A percentile compares a stretch with the other conserved stretches of the same genome.
phyloP scores from a whole-genome alignment of 2,797 vertebrate species.

The Toxotes lorentzi region DNA sequence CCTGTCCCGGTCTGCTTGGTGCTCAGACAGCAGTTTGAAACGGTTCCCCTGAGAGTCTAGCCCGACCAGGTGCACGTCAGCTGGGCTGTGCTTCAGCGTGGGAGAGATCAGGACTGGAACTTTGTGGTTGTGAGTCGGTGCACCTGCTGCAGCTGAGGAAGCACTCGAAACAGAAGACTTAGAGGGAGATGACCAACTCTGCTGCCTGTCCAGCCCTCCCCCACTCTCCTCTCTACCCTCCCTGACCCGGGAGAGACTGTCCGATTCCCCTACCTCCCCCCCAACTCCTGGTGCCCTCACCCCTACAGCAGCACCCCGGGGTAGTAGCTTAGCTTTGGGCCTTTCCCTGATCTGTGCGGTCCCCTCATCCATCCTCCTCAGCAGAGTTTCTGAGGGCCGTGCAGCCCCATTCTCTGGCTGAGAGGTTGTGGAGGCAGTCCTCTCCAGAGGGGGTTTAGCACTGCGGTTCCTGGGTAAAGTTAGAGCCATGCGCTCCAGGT shows the following conservation, averaged over 20 bases:
- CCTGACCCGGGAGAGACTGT: slow-evolving; percentile 83
- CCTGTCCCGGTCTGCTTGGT: slow-evolving; percentile 93
- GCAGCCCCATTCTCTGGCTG: slow-evolving; percentile 91
- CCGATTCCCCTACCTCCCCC: slow-evolving; percentile 80
- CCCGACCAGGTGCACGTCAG: slow-evolving; percentile 94
- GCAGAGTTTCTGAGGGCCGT: slow-evolving; percentile 84
- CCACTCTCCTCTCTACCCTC: slow-evolving; percentile 81
- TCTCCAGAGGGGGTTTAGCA: slow-evolving; percentile 94
- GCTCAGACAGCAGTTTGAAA: slow-evolving; percentile 97
- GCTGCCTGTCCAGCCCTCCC: slow-evolving; percentile 76
- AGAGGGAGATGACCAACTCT: slow-evolving; percentile 91
- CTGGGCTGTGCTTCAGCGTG: slow-evolving; percentile 94
- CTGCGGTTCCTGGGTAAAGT: slow-evolving; percentile 97
- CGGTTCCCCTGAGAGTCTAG: slow-evolving; percentile 99
- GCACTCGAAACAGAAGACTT: slow-evolving; percentile 83
- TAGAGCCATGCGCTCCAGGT: slow-evolving; percentile 96
- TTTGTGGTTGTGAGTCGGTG: slow-evolving; percentile 96
- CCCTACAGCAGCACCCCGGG: slow-evolving; percentile 83
- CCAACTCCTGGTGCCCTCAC: slow-evolving; percentile 83
- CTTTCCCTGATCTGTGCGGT: slow-evolving; percentile 92
- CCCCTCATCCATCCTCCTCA: slow-evolving; percentile 92
- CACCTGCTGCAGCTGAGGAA: slow-evolving; percentile 63
- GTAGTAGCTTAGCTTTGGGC: slow-evolving; percentile 96
- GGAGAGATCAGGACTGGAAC: slow-evolving; percentile 98
- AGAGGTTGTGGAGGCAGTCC: slow-evolving; percentile 92